Evolutionary conservation across 2,888 invertebrate genomes (phyloP), one percentile per base, ranked within the genome.

Genomic region (Himalopsyche tibetana): DNA sequence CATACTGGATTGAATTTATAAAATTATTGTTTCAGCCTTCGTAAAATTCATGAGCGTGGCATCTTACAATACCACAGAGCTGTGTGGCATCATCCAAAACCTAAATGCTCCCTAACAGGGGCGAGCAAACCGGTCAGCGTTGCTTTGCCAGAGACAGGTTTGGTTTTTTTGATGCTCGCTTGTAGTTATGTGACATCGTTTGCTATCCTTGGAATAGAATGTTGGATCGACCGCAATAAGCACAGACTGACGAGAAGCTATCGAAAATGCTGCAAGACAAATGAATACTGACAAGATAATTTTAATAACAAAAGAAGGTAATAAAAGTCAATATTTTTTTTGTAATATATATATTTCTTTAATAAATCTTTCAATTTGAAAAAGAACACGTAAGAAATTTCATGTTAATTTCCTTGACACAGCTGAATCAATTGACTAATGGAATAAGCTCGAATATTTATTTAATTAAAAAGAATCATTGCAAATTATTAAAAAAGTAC

Each of bases 11-110:
- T 42, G 42, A 42, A 42, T 42, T 6, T 51, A 8, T 15, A 15
- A 15, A 8, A n/a, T 82, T 51, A 38, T 55, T 79, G n/a, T 85
- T 82, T n/a, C 38, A 88, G 88, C 6, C 38, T 88, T 17, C 83
- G 88, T 11, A 85, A 84, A 82, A 56, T 85, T 12, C 84, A 86
- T 0, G 88, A 88, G 74, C 55, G 19, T 36, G 88, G 88, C 9
- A 85, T 88, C 5, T 17, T 87, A 82, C 82, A 82, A 40, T 87
- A 88, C 63, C 87, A 87, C 38, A 83, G 55, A 11, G 19, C 38
- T 8, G 80, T 85, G 19, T 88, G 88, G 88, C 84, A 87, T 19
- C 55, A 56, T 40, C 82, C 79, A 6, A 83, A 85, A 55, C 88
- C 88, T 3, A 42, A 85, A 55, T 88, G 88, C 45, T 79, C 84